Conservation (phyloP, 2,888 invertebrate species). For the Acleris holmiana region DNA sequence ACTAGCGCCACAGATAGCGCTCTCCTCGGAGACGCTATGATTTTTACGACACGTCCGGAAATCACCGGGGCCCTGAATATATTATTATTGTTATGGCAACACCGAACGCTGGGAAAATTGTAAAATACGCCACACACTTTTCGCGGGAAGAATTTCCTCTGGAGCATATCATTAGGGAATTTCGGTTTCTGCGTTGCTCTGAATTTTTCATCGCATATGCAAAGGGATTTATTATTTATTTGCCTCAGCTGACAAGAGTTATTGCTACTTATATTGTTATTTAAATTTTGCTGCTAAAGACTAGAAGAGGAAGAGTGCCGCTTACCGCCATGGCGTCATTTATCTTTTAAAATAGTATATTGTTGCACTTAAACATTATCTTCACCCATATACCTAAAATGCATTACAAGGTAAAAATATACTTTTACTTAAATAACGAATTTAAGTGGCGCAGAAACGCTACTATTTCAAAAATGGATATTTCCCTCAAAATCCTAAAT, state of each 20-base stretch:
- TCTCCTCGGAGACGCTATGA: constrained; percentile 66
- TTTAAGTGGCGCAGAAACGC: too few relatives aligned
- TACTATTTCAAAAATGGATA: too few relatives aligned
- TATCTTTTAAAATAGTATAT: background rate
- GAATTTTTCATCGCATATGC: constrained; percentile 63
- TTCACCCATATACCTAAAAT: too few relatives aligned
- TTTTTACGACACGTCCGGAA: constrained; percentile 77
- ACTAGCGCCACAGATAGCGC: constrained; percentile 42
- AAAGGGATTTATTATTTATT: constrained; percentile 36
- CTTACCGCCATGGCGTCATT: background rate
- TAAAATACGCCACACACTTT: constrained; percentile 70
- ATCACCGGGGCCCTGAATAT: constrained; percentile 79
- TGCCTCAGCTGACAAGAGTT: constrained; percentile 34
- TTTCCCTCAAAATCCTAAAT: too few relatives aligned
- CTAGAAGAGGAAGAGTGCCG: constrained; percentile 4
- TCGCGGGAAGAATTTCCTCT: constrained; percentile 43
- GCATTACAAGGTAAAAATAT: too few relatives aligned
- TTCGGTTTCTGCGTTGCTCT: constrained; percentile 58
- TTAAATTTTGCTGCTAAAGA: constrained; percentile 26
- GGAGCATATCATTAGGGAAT: constrained; percentile 64
- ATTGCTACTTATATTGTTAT: constrained; percentile 36
- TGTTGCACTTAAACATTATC: too few relatives aligned
- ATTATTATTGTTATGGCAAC: constrained; percentile 81
- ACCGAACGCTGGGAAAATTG: constrained; percentile 74
- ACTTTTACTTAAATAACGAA: too few relatives aligned